Evolutionary conservation across 2,113 vertebrate species (phyloP).

Genomic region (Trematomus loennbergii): DNA sequence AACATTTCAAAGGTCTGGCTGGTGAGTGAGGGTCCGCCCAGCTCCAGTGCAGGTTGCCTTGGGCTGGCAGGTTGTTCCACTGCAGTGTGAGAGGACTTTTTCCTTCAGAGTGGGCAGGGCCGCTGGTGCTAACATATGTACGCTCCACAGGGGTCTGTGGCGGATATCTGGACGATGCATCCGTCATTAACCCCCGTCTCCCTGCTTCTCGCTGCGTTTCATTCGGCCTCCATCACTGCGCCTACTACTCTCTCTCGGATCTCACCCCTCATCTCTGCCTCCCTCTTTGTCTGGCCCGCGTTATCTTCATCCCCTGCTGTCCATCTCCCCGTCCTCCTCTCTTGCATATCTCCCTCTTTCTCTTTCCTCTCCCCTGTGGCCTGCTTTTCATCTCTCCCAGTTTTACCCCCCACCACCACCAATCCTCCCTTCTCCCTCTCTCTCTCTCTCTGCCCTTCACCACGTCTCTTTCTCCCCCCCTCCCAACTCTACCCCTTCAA

Average conservation of each 20-base stretch:
- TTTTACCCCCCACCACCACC: conserved; percentile 51
- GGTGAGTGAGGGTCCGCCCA: conserved; percentile 67
- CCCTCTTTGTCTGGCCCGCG: conserved; percentile 74
- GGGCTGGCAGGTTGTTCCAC: conserved; percentile 71
- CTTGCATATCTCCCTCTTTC: conserved; percentile 56
- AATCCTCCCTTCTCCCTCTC: conserved; percentile 40
- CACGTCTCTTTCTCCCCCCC: conserved; percentile 31
- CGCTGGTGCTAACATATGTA: conserved; percentile 73
- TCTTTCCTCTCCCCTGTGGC: conserved; percentile 65
- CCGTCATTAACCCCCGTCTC: conserved; percentile 67
- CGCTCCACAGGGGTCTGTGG: conserved; percentile 69
- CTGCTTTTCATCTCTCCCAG: conserved; percentile 76
- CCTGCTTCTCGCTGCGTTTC: conserved; percentile 42
- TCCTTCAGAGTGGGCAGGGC: conserved; percentile 62
- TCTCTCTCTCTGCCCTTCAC: conserved; percentile 48
- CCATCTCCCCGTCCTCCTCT: conserved; percentile 72
- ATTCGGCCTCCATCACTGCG: conserved; percentile 41
- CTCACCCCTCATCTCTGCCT: conserved; percentile 56
- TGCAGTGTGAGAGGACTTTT: conserved; percentile 65
- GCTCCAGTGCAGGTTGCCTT: conserved; percentile 74
- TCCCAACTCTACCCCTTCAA: conserved; percentile 16
- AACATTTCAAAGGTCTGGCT: conserved; percentile 76
- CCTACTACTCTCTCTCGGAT: conserved; percentile 24
- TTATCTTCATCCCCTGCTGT: conserved; percentile 79
- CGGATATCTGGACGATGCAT: conserved; percentile 65